Percentiles rank a stretch among this genome's conserved stretches.
Conservation (phyloP, 2,797 vertebrate species). For the Arnoldichthys spilopterus region DNA sequence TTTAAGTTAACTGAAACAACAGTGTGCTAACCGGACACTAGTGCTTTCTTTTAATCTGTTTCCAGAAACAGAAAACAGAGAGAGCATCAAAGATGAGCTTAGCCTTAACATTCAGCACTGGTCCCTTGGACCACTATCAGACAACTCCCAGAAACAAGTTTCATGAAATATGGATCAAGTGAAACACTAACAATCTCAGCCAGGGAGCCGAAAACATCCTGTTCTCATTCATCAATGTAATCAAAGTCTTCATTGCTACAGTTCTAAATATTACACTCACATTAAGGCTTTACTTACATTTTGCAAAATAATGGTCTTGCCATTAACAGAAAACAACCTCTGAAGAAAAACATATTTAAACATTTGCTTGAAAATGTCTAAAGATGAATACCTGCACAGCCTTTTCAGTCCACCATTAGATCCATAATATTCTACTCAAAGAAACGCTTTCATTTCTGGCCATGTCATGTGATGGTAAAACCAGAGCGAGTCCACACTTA, state of each 20-base stretch:
- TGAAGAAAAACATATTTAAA: not conserved
- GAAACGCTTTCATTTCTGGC: conserved; percentile 30
- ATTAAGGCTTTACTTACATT: conserved; percentile 7
- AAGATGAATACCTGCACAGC: conserved; percentile 7
- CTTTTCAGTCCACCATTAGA: conserved; percentile 1
- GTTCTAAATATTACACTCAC: conserved; percentile 16
- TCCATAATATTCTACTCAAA: conserved; percentile 8
- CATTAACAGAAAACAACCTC: not conserved
- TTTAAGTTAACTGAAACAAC: conserved; percentile 35
- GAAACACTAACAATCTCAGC: conserved; percentile 40
- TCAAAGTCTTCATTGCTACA: not conserved
- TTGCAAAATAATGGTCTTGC: not conserved
- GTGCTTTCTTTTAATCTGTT: conserved; percentile 30
- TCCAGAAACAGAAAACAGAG: conserved; percentile 40
- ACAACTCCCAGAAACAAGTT: conserved; percentile 31
- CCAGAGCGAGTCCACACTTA: conserved; percentile 32
- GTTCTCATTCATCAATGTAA: conserved; percentile 19
- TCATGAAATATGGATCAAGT: conserved; percentile 56
- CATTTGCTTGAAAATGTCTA: not conserved
- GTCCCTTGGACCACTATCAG: conserved; percentile 47
- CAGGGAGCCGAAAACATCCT: conserved; percentile 34
- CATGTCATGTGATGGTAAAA: conserved; percentile 55
- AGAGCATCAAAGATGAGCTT: conserved; percentile 39
- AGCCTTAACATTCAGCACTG: conserved; percentile 33
- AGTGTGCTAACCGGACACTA: conserved; percentile 8